Evolutionary conservation across 92 coral and sea anemone species (phyloP).

Genomic region (Galaxea fascicularis): DNA sequence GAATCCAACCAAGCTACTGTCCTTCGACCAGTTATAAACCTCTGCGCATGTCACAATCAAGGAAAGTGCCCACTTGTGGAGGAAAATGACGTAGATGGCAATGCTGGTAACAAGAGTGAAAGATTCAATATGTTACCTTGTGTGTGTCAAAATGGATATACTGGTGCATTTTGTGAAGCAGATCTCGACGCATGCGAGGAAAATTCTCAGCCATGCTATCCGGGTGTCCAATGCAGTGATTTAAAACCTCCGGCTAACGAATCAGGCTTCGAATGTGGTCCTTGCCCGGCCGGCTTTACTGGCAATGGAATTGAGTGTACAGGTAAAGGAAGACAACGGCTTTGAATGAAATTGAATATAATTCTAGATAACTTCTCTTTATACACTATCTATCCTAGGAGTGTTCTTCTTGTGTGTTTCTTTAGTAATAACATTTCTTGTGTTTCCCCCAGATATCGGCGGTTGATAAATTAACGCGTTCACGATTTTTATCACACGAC

Average conservation of each 20-base stretch:
- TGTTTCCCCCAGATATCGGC: no score
- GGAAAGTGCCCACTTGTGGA: conserved; percentile 48
- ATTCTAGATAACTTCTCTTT: not conserved
- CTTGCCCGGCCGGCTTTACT: conserved; percentile 68
- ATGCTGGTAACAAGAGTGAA: not conserved
- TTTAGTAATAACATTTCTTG: no score
- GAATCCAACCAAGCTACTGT: conserved; percentile 35
- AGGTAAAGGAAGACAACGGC: conserved; percentile 37
- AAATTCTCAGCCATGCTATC: conserved; percentile 64
- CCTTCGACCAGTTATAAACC: conserved; percentile 47
- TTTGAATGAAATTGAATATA: no score
- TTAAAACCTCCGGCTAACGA: conserved; percentile 49
- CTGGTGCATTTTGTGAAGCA: conserved; percentile 68
- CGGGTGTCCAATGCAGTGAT: conserved; percentile 71
- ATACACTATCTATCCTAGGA: not conserved
- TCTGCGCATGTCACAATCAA: conserved; percentile 70
- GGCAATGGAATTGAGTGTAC: conserved; percentile 65
- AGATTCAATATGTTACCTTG: conserved; percentile 61
- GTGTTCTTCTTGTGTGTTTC: no score
- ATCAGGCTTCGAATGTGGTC: conserved; percentile 70
- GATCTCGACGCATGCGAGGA: conserved; percentile 71
- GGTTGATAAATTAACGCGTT: no score
- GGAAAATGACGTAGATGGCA: conserved; percentile 10
- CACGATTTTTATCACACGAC: no score
- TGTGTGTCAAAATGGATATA: conserved; percentile 60